Percentiles rank a stretch among this genome's conserved stretches.
Evolutionary conservation across 1,140 invertebrate species (phyloP).

Genomic region (Lepidurus packardi): DNA sequence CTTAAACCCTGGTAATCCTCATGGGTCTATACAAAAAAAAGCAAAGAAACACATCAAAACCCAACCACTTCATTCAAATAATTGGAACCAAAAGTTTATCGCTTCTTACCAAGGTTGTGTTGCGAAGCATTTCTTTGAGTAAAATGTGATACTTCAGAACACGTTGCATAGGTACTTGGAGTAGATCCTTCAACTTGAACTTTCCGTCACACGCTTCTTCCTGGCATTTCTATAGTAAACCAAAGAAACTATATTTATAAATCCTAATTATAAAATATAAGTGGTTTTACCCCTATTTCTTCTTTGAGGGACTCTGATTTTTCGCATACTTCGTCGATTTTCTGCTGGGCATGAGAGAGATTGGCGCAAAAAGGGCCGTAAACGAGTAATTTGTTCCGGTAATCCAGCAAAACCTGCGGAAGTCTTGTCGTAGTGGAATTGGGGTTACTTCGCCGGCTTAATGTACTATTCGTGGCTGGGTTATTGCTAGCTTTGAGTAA

Average conservation of each 20-base stretch:
- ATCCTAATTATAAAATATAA: conserved; percentile 38
- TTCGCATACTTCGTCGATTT: conserved; percentile 66
- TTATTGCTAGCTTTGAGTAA: conserved; percentile 59
- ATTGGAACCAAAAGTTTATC: background rate
- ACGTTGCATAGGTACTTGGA: conserved; percentile 96
- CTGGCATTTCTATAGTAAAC: conserved; percentile 73
- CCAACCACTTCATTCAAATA: background rate
- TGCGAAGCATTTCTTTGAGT: conserved; percentile 83
- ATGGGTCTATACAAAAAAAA: conserved; percentile 42
- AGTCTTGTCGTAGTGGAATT: conserved; percentile 50
- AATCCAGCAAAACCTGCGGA: conserved; percentile 74
- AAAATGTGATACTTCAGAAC: conserved; percentile 95
- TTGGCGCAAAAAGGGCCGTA: conserved; percentile 96
- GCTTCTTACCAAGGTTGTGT: conserved; percentile 71
- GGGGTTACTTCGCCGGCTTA: conserved; percentile 43
- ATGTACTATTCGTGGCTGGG: conserved; percentile 44
- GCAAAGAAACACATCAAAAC: background rate
- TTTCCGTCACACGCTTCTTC: conserved; percentile 88
- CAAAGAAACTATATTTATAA: conserved; percentile 32
- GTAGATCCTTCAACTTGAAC: conserved; percentile 86
- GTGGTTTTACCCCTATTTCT: conserved; percentile 49
- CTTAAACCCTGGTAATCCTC: conserved; percentile 77
- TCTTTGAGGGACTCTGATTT: conserved; percentile 55
- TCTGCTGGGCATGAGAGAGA: conserved; percentile 70
- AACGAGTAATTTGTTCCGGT: conserved; percentile 81